Base-by-base conservation (phyloP, 2,797 vertebrate genomes). In the Nyctalus aviator region DNA sequence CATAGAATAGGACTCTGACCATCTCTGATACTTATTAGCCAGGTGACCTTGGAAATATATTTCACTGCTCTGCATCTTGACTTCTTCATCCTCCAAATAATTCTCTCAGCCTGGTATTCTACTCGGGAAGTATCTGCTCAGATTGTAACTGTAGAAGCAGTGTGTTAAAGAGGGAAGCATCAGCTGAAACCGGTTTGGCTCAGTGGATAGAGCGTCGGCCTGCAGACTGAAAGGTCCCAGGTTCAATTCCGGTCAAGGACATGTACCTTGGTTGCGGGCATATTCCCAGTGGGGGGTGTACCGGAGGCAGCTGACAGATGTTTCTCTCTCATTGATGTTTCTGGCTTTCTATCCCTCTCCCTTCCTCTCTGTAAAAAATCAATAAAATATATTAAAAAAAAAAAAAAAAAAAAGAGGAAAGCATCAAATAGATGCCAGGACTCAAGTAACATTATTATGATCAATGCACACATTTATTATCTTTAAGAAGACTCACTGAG, bases 401-500 rank as follows among this genome's bases (percentile, higher is more conserved):
- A 37, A 37, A 37, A 37, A 37, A 37, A 37, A 37, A 37, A 37
- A 71, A 62, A 37, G 71, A n/a, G 41, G 4, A 8, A 72, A 44
- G 8, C 50, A 20, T 30, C 69, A 59, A 32, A 37, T 4, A 81
- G 44, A 93, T 73, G 27, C 53, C 59, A 55, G n/a, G 41, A 62
- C 73, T 71, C 73, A 84, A 91, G 62, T 68, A 76, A 32, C 18
- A 2, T 35, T 5, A 48, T 68, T 41, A 84, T 20, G 27, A 90
- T 32, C 48, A 57, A 92, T 25, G 27, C 23, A 92, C 25, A 6
- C 25, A 13, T 32, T 77, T 48, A 17, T n/a, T 25, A 55, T 91
- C 46, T 88, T 89, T 84, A 93, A 62, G 75, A 59, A 85, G 84
- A 78, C 35, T 25, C 10, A 9, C 9, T 92, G 11, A 77, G 59